Base-by-base conservation (phyloP, 2,113 vertebrate genomes). In the Tringa solitaria region DNA sequence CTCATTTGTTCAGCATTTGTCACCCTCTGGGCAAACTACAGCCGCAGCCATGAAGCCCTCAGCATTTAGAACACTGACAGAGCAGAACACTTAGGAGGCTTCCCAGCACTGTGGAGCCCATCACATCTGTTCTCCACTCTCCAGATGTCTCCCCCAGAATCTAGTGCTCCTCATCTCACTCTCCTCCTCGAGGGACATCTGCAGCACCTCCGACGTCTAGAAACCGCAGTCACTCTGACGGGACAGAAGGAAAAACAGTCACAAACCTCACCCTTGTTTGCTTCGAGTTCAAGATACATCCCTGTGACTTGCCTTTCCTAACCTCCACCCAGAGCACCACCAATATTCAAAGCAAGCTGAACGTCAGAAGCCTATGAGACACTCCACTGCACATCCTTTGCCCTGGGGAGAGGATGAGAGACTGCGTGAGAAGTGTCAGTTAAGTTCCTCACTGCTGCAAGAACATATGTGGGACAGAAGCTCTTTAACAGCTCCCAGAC, bases 391-490 rank as follows among this genome's bases (percentile, higher is more conserved):
- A 87, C 87, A 89, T 87, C 74, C 74, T 70, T 61, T 91, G 81
- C 87, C 91, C 87, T n/a, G 33, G 81, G 81, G 87, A 94, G 65
- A 92, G 81, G 65, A 87, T 41, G 50, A 94, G 53, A 93, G 77
- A 93, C 65, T 4, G 3, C 4, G 3, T 80, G 77, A 95, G 84
- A 60, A 89, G 76, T 46, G 60, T 60, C 87, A 92, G 24, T 75
- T 72, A 63, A 89, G 84, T 78, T 96, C 76, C 77, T 89, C 77
- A 79, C 1, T 12, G 61, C 87, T 76, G 64, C 65, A 82, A 64
- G 81, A 96, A 94, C 93, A 73, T 90, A 96, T 68, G 87, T 84
- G 89, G 94, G 91, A 96, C 89, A 94, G 93, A 96, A 95, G 89
- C 60, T 92, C 93, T 94, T 77, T 95, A 81, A 94, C 94, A 93